Evolutionary conservation across 2,888 invertebrate species (phyloP).

Genomic region (Acleris laterana): DNA sequence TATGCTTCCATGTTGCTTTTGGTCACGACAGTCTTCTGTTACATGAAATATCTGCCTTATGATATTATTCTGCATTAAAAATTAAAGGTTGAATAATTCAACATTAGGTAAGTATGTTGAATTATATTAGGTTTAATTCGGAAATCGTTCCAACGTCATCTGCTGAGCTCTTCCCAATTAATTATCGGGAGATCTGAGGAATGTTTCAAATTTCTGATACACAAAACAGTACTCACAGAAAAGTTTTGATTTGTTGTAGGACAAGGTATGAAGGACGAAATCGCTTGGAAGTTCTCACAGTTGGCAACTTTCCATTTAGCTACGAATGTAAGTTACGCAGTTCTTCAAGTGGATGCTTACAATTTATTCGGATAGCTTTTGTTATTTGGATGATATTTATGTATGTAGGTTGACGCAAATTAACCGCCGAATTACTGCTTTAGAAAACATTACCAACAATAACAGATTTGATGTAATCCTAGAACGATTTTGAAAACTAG

Average conservation of each 20-base stretch:
- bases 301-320: slow-evolving; percentile 55
- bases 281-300: slow-evolving; percentile 53
- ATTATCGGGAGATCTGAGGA: slow-evolving; percentile 31
- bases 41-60: background rate
- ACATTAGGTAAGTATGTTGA: background rate
- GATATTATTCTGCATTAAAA: background rate
- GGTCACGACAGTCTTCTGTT: background rate
- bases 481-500: too few species aligned
- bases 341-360: slow-evolving; percentile 24
- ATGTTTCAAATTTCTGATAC: slow-evolving; percentile 37
- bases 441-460: too few species aligned
- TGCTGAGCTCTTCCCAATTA: slow-evolving; percentile 21
- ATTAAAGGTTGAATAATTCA: background rate
- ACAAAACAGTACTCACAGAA: slow-evolving; percentile 44
- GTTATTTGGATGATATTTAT: too few species aligned
- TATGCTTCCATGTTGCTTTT: slow-evolving; percentile 1
- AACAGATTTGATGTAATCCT: too few species aligned
- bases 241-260: slow-evolving; percentile 61
- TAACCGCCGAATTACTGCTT: too few species aligned
- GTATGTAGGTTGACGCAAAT: too few species aligned
- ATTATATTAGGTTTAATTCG: too few species aligned
- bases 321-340: slow-evolving; percentile 43
- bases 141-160: slow-evolving; percentile 20
- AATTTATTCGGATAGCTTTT: background rate
- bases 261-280: slow-evolving; percentile 53